phyloP scores from a whole-genome alignment of 2,888 invertebrate genomes.

The Macaria notata region DNA sequence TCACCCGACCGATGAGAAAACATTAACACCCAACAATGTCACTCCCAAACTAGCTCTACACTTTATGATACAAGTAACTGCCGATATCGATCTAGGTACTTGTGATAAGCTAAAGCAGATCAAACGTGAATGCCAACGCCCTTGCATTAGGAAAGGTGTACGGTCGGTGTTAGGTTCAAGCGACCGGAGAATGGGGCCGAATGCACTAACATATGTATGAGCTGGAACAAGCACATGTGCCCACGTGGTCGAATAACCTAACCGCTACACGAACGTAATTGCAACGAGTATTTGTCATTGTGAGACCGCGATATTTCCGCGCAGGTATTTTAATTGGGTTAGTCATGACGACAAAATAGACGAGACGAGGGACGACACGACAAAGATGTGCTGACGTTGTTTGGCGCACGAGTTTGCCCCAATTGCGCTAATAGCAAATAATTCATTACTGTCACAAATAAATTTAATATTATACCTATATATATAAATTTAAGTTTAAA shows the following conservation, averaged over 20 bases:
- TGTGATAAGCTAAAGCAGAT: conserved; percentile 28
- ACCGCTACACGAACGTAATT: conserved; percentile 10
- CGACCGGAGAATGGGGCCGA: conserved; percentile 17
- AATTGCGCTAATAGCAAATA: not conserved
- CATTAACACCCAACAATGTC: conserved; percentile 16
- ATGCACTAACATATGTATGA: conserved; percentile 18
- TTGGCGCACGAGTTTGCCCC: not conserved
- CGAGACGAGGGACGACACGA: conserved; percentile 9
- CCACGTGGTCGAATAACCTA: conserved; percentile 24
- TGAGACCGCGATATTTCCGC: not conserved
- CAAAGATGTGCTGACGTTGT: conserved; percentile 13
- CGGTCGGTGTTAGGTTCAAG: conserved; percentile 21
- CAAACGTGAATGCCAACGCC: conserved; percentile 43
- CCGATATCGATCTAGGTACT: no score
- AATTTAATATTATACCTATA: no score
- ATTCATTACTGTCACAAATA: not conserved
- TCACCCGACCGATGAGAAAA: conserved; percentile 20
- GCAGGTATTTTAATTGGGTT: conserved; percentile 10
- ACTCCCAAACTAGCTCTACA: conserved; percentile 1
- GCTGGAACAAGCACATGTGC: conserved; percentile 9
- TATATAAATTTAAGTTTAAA: no score
- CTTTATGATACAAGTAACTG: no score
- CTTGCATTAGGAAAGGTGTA: conserved; percentile 42
- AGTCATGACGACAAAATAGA: conserved; percentile 14
- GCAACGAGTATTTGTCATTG: not conserved